These are phyloP conservation scores for Circaetus cinerascens DNA, from an alignment of 2,113 vertebrate genomes.

Conservation along the genomic window DNA sequence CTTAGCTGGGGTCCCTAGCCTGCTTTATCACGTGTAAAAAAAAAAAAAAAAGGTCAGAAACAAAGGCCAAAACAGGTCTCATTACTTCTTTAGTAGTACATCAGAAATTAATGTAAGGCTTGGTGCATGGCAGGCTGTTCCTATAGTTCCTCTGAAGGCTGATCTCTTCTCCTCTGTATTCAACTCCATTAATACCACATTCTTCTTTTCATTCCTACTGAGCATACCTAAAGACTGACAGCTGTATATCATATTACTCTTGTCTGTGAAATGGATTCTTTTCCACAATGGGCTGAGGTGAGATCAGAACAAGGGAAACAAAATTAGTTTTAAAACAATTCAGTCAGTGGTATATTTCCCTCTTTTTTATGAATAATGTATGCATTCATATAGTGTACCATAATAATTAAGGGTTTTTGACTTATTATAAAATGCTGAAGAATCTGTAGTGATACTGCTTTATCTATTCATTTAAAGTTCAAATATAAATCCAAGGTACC, in stretches of 20 bases:
- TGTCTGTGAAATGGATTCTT: constrained; percentile 31
- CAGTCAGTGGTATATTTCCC: background rate
- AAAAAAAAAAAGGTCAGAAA: background rate
- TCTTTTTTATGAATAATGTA: constrained; percentile 47
- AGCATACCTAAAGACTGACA: constrained; percentile 30
- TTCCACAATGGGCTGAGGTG: constrained; percentile 22
- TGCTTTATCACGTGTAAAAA: background rate
- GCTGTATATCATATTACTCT: constrained; percentile 1
- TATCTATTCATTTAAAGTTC: constrained; percentile 53
- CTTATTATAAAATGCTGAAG: constrained; percentile 57
- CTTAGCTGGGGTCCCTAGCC: background rate
- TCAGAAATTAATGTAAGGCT: background rate
- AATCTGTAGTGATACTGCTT: constrained; percentile 41
- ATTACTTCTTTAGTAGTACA: background rate
- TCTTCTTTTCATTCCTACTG: constrained; percentile 35
- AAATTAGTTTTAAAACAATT: constrained; percentile 32
- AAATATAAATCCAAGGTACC: constrained; percentile 53
- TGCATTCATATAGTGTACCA: background rate
- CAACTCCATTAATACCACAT: background rate
- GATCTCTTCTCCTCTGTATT: constrained; percentile 25
- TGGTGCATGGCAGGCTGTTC: background rate
- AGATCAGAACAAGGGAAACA: constrained; percentile 34
- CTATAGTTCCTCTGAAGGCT: background rate
- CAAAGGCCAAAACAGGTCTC: background rate
- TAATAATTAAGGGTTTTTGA: constrained; percentile 35